Conservation (phyloP, 2,888 invertebrate species). For the Osmoderma eremita region DNA sequence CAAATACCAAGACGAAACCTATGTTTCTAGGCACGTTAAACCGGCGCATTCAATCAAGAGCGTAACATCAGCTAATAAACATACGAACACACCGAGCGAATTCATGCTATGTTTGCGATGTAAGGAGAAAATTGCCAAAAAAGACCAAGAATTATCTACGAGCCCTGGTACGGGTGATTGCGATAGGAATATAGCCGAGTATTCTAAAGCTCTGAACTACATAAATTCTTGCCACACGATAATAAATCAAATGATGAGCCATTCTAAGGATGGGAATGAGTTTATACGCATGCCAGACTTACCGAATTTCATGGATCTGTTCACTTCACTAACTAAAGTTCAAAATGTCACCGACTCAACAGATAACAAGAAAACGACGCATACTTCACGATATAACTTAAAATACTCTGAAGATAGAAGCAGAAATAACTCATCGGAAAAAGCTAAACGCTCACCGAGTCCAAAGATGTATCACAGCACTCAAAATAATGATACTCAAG, state of each 20-base stretch:
- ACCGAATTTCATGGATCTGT: conserved; percentile 40
- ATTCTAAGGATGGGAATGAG: conserved; percentile 16
- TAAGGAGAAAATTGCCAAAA: conserved; percentile 34
- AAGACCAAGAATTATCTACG: not conserved
- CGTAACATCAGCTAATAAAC: conserved; percentile 17
- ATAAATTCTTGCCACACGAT: conserved; percentile 42
- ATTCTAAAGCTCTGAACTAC: conserved; percentile 38
- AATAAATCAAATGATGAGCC: conserved; percentile 41
- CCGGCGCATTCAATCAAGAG: not conserved
- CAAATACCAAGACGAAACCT: conserved; percentile 5
- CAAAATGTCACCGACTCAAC: not conserved
- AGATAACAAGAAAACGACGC: conserved; percentile 5
- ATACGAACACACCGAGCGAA: conserved; percentile 39
- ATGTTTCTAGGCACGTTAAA: not conserved
- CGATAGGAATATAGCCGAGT: conserved; percentile 32
- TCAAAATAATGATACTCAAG: not conserved
- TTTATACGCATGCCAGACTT: conserved; percentile 39
- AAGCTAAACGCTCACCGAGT: not conserved
- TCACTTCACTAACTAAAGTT: not conserved
- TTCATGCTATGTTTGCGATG: conserved; percentile 37
- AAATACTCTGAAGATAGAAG: conserved; percentile 9
- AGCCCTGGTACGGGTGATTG: conserved; percentile 33
- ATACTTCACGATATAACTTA: conserved; percentile 3
- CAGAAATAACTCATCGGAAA: conserved; percentile 10
- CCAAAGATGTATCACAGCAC: not conserved